Evolutionary conservation across 2,888 invertebrate genomes (phyloP), one percentile per base, ranked within the genome.

Genomic region (Eucera pruinosa): DNA sequence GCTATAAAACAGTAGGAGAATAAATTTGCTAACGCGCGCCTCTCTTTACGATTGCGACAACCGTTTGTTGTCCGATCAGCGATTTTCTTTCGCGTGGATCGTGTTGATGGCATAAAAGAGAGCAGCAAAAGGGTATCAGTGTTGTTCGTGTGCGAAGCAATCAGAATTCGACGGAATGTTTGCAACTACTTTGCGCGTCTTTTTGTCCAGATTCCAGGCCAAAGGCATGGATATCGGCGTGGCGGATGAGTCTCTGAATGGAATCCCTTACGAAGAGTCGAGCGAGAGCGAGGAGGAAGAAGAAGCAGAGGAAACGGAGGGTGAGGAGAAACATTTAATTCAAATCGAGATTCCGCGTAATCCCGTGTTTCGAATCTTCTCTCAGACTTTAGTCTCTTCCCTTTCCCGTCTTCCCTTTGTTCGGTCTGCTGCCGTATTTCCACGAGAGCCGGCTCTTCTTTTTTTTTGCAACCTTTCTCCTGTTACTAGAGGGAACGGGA

Each of bases 191-290:
- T 61, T 82, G 69, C 65, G 71, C 54, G 72, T 83, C 41, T 60
- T 82, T 69, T 79, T 85, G 48, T 66, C 57, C 87, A 96, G 96
- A 92, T 96, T 97, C 92, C 96, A 97, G 91, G 95, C 96, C 55
- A 96, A 96, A 93, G 96, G 96, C 15, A 96, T 96, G 96, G 96
- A 96, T 83, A 94, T 96, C 61, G 96, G 96, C 0, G 95, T 96
- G 0, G 94, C 95, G 0, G 96, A 96, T 87, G 96, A 96, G 77
- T 95, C 95, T 60, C 93, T 96, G 45, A 96, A 96, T 89, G 96
- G 96, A 0, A 95, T 96, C 48, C 95, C 95, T 0, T 94, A 95
- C 79, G 96, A 96, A 88, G 94, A 95, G 78, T 95, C 95, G 87
- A 95, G 95, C 82, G 95, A 95, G 69, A 96, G 95, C 71, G 95